Conservation (phyloP, 2,797 vertebrate genomes). For the Decapterus maruadsi region DNA sequence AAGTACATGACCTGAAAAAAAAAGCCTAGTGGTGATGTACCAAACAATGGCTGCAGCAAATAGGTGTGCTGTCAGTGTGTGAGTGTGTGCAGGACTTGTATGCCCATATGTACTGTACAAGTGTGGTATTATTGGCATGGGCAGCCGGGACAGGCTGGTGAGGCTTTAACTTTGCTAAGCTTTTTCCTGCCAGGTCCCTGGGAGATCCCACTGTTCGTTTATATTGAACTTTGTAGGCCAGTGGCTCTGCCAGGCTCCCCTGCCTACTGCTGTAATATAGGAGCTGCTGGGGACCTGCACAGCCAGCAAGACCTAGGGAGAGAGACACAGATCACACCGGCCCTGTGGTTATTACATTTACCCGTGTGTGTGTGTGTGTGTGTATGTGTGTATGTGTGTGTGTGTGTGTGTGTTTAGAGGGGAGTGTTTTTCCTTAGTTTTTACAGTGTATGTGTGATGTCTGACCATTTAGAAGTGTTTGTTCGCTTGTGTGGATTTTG, state of each 20-base stretch:
- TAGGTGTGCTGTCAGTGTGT: conserved; percentile 28
- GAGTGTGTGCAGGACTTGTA: conserved; percentile 35
- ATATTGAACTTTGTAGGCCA: conserved; percentile 96
- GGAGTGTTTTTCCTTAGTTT: conserved; percentile 50
- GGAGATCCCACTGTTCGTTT: conserved; percentile 94
- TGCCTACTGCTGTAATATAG: conserved; percentile 95
- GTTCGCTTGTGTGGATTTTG: conserved; percentile 59
- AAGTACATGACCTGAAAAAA: neutral
- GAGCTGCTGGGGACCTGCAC: conserved; percentile 94
- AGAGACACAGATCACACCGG: conserved; percentile 78
- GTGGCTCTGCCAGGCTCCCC: conserved; percentile 92
- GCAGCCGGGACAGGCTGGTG: conserved; percentile 91
- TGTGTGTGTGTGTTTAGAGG: conserved; percentile 65
- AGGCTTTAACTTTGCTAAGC: conserved; percentile 99
- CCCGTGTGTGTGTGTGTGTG: conserved; percentile 56
- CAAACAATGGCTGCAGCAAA: neutral
- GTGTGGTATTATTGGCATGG: conserved; percentile 84
- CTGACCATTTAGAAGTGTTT: conserved; percentile 66
- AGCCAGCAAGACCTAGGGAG: conserved; percentile 85
- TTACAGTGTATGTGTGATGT: conserved; percentile 56
- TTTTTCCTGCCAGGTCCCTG: conserved; percentile 94
- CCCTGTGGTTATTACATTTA: conserved; percentile 95
- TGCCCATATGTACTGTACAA: conserved; percentile 43
- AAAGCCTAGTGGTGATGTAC: neutral
- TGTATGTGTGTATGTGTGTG: conserved; percentile 53